Evolutionary conservation across 2,797 vertebrate genomes (phyloP).

Genomic region (Silurus lanzhouensis): DNA sequence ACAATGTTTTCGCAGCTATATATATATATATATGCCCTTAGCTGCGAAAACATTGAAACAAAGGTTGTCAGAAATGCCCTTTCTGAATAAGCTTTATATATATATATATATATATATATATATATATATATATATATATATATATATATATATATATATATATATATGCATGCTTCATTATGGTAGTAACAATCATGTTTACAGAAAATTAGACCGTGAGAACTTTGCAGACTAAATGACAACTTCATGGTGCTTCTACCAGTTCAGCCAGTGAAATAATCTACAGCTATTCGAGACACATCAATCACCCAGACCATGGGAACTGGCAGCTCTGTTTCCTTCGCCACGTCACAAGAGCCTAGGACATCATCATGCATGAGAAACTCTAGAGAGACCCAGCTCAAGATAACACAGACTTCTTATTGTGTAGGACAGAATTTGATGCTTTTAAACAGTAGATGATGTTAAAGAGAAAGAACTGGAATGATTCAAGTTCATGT

Average conservation of each 20-base stretch:
- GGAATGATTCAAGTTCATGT: constrained; percentile 27
- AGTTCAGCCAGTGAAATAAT: constrained; percentile 60
- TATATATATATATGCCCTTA: too few relatives aligned
- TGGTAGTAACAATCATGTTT: constrained; percentile 11
- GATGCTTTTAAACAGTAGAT: constrained; percentile 41
- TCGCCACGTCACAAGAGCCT: constrained; percentile 55
- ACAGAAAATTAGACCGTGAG: constrained; percentile 55
- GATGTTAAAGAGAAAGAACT: constrained; percentile 44
- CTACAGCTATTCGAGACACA: constrained; percentile 57
- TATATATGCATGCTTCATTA: too few relatives aligned
- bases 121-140: too few relatives aligned
- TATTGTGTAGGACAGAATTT: constrained; percentile 39
- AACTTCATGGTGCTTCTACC: constrained; percentile 52
- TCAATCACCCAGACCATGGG: constrained; percentile 61
- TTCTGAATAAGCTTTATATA: too few relatives aligned
- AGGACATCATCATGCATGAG: constrained; percentile 33
- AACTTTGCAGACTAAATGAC: constrained; percentile 66
- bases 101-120: too few relatives aligned
- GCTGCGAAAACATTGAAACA: too few relatives aligned
- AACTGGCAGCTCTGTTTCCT: constrained; percentile 53
- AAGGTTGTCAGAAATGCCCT: too few relatives aligned
- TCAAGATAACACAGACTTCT: constrained; percentile 28
- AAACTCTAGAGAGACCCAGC: constrained; percentile 58
- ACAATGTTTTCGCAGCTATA: too few relatives aligned
- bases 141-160: too few relatives aligned